These are phyloP conservation scores for Blennius ocellaris DNA, from an alignment of 2,113 vertebrate species.

Conservation along the genomic window DNA sequence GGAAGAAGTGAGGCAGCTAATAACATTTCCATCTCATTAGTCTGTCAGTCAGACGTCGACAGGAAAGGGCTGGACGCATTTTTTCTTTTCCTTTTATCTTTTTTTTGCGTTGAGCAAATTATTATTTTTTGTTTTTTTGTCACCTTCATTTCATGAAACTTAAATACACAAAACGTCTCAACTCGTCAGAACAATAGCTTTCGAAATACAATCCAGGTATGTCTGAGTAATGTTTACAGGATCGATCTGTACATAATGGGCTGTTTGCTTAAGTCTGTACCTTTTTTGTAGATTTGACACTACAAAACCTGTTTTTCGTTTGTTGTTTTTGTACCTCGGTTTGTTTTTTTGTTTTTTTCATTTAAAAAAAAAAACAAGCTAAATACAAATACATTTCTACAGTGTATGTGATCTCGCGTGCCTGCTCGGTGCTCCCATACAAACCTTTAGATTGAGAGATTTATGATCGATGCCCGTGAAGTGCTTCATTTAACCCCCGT, in stretches of 20 bases:
- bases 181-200: background rate
- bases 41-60: background rate
- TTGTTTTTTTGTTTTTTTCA: background rate
- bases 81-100: background rate
- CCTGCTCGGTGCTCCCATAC: constrained; percentile 5
- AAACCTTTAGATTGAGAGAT: background rate
- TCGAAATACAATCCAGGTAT: constrained; percentile 8
- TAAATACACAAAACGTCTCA: background rate
- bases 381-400: background rate
- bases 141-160: background rate
- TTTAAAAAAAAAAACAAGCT: background rate
- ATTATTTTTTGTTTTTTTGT: too few species aligned
- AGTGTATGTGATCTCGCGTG: background rate
- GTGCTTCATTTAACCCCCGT: constrained; percentile 2
- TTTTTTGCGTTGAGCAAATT: background rate
- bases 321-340: constrained; percentile 25
- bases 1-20: constrained; percentile 1
- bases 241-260: background rate
- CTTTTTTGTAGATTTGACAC: constrained; percentile 27
- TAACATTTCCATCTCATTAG: background rate
- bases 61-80: background rate
- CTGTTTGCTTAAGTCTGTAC: background rate
- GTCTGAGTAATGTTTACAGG: constrained; percentile 39
- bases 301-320: background rate
- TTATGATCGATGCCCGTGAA: too few species aligned